A percentile compares a stretch with the other conserved stretches of the same genome.
Conservation (phyloP, 2,797 vertebrate species). For the Selene dorsalis region DNA sequence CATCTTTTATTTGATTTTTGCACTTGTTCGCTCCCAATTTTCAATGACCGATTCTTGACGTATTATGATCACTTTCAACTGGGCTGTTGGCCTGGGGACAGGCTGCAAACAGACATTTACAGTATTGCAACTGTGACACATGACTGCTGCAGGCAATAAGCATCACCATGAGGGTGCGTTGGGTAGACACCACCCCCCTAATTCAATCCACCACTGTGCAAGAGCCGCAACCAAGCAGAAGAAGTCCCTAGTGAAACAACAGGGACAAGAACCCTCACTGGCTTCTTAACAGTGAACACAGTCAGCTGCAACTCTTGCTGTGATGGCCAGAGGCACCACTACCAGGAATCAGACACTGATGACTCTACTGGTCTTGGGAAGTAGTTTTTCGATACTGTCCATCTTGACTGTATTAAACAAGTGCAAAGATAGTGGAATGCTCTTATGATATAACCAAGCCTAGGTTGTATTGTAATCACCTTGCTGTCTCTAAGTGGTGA, state of each 20-base stretch:
- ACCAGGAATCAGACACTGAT: constrained; percentile 18
- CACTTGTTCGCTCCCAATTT: constrained; percentile 12
- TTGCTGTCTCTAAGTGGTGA: constrained; percentile 5
- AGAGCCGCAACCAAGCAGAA: constrained; percentile 26
- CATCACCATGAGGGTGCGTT: constrained; percentile 4
- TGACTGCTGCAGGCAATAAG: constrained; percentile 18
- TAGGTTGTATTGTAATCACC: constrained; percentile 24
- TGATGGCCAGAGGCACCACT: neutral
- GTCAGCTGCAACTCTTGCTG: neutral
- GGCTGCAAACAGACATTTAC: constrained; percentile 28
- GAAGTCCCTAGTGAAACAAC: constrained; percentile 11
- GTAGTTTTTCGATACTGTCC: neutral
- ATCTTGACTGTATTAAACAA: neutral
- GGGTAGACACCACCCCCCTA: constrained; percentile 9
- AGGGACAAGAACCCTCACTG: constrained; percentile 16
- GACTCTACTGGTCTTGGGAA: neutral
- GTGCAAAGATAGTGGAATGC: neutral
- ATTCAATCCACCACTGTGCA: constrained; percentile 22
- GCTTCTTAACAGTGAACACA: constrained; percentile 16
- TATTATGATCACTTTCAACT: constrained; percentile 9
- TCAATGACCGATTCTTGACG: neutral
- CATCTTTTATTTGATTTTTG: neutral
- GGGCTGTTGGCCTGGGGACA: neutral
- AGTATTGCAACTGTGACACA: constrained; percentile 39
- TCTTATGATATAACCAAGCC: constrained; percentile 2